Evolutionary conservation across 2,797 vertebrate species (phyloP).

Genomic region (Eulemur coronatus): DNA sequence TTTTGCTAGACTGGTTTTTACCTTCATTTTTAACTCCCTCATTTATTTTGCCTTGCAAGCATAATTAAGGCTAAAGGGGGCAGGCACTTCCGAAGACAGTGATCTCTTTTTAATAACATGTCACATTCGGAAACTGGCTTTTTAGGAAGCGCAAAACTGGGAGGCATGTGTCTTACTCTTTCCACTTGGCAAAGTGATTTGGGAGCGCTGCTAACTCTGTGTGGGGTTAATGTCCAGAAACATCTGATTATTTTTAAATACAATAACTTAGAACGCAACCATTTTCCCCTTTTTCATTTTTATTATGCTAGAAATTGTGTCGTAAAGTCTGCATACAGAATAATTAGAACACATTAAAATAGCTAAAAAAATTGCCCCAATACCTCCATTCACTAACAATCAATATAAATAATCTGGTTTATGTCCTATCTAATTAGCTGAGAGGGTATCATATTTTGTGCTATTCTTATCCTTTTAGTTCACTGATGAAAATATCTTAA

Average conservation of each 20-base stretch:
- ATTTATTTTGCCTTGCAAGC: background rate
- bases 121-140: background rate
- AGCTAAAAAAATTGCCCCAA: background rate
- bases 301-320: background rate
- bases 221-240: background rate
- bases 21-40: background rate
- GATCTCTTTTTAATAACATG: background rate
- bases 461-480: background rate
- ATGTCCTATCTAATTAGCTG: background rate
- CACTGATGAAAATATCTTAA: background rate
- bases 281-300: background rate
- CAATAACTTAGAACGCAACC: background rate
- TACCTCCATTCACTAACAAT: background rate
- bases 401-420: background rate
- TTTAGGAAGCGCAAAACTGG: background rate
- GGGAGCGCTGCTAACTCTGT: background rate
- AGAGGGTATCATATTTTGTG: background rate
- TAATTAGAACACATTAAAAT: background rate
- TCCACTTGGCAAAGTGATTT: background rate
- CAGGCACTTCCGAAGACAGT: background rate
- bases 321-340: background rate
- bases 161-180: background rate
- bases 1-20: background rate
- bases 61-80: background rate
- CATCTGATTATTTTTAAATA: constrained; percentile 28